Evolutionary conservation across 2,888 invertebrate species (phyloP).

Genomic region (Ferdinandea cuprea): DNA sequence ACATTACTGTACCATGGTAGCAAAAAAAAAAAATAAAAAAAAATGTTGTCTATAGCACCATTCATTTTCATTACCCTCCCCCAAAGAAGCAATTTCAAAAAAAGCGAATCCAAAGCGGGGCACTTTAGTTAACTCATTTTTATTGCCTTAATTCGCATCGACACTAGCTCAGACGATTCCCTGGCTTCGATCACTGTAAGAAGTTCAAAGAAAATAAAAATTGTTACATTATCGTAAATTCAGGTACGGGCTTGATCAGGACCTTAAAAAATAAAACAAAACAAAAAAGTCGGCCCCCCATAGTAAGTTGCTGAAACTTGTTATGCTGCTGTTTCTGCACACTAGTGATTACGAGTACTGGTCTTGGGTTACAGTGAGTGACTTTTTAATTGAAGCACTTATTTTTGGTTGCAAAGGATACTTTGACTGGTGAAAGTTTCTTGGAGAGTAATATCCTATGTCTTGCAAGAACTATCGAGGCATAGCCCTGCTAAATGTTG

Average conservation of each 20-base stretch:
- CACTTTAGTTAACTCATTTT: constrained; percentile 48
- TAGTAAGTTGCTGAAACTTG: constrained; percentile 26
- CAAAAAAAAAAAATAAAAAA: not conserved
- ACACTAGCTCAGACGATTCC: constrained; percentile 23
- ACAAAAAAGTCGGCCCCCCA: constrained; percentile 31
- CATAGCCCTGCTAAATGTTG: too few species aligned
- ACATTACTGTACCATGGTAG: not conserved
- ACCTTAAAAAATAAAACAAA: constrained; percentile 14
- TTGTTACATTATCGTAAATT: constrained; percentile 40
- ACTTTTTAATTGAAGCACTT: not conserved
- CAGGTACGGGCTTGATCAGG: constrained; percentile 35
- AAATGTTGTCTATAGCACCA: constrained; percentile 43
- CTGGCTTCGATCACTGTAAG: constrained; percentile 17
- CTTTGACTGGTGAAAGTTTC: too few species aligned
- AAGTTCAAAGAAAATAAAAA: constrained; percentile 41
- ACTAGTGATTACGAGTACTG: not conserved
- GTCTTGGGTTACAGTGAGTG: not conserved
- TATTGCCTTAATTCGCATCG: constrained; percentile 52
- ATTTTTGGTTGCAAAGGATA: not conserved
- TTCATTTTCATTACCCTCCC: constrained; percentile 51
- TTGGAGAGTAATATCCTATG: too few species aligned
- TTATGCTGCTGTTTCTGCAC: constrained; percentile 23
- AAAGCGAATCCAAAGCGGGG: constrained; percentile 23
- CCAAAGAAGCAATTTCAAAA: constrained; percentile 44
- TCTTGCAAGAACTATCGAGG: too few species aligned